Base-by-base conservation (phyloP, 2,113 vertebrate species). In the Steatornis caripensis region DNA sequence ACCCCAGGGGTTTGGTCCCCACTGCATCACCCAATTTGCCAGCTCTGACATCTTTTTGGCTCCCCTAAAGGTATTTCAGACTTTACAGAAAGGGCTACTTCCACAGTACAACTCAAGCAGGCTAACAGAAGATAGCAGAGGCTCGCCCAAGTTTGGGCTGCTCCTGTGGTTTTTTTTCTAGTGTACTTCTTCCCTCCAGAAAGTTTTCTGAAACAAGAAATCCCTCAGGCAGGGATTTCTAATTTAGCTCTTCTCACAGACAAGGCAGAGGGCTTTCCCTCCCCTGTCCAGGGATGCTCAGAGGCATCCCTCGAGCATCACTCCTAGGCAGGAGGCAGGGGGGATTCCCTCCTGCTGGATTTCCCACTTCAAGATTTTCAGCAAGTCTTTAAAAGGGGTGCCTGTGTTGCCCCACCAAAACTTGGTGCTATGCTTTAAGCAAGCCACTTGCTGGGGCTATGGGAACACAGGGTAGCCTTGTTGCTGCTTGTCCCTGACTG, bases 1-100 rank as follows among this genome's bases (percentile, higher is more conserved):
- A 61, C 89, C 86, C 96, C 96, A 95, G 46, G 96, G 95, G 36
- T 96, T 96, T 69, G 93, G 77, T 41, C 95, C 96, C 91, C 95
- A 97, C 51, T 95, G 94, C 78, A 86, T 65, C 81, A 97, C 89
- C 95, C 95, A 95, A 0, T 95, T 96, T 29, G 16, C 83, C 76
- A 96, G 93, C 80, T 92, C 95, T 74, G 96, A 95, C 95, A 95
- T 97, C 0, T 53, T 92, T 80, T 65, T 39, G 20, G 57, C 39
- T 53, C 11, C 24, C 46, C 45, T 77, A 30, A 72, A 90, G 13
- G 4, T 85, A 51, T 68, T 76, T 72, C 37, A 32, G 62, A 24
- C 14, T 79, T 83, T 83, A 87, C 32, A 82, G 92, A 85, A 93
- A 27, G 45, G 9, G 66, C 22, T 72, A 12, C 66, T 90, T 90